phyloP scores from a whole-genome alignment of 2,888 invertebrate species.

The Mayetiola destructor region DNA sequence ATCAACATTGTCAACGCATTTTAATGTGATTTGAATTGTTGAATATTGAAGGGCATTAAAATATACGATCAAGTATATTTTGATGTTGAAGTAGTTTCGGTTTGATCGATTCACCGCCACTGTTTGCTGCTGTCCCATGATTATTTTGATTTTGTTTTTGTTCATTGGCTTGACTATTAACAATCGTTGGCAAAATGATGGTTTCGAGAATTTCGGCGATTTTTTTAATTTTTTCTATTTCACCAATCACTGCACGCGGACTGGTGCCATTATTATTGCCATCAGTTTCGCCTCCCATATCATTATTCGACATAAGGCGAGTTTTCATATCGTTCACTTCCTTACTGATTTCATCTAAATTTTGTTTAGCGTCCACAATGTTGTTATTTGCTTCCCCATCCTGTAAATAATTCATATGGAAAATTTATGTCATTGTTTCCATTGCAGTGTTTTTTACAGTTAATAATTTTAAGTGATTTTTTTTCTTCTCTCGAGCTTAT shows the following conservation, averaged over 20 bases:
- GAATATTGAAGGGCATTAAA: too few species aligned
- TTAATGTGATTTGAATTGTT: too few species aligned
- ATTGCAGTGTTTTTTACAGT: too few species aligned
- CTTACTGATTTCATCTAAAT: conserved; percentile 1
- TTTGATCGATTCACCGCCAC: too few species aligned
- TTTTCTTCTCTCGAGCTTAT: too few species aligned
- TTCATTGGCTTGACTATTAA: neutral
- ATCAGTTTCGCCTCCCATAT: neutral
- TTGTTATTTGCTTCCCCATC: neutral
- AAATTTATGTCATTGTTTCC: neutral
- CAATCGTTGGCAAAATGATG: neutral
- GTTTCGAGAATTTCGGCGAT: conserved; percentile 27
- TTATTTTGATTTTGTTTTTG: neutral
- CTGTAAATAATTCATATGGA: neutral
- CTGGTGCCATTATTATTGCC: neutral
- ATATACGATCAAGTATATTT: too few species aligned
- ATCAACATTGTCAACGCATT: too few species aligned
- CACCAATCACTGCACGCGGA: conserved; percentile 16
- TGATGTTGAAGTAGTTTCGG: too few species aligned
- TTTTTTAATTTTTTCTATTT: conserved; percentile 21
- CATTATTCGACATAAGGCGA: neutral
- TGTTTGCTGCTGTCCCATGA: neutral
- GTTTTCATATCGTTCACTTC: neutral
- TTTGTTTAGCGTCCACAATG: neutral
- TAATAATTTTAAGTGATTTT: too few species aligned